Evolutionary conservation across 2,797 vertebrate genomes (phyloP), one percentile per base, ranked within the genome.

Genomic region (Toxotes lorentzi): DNA sequence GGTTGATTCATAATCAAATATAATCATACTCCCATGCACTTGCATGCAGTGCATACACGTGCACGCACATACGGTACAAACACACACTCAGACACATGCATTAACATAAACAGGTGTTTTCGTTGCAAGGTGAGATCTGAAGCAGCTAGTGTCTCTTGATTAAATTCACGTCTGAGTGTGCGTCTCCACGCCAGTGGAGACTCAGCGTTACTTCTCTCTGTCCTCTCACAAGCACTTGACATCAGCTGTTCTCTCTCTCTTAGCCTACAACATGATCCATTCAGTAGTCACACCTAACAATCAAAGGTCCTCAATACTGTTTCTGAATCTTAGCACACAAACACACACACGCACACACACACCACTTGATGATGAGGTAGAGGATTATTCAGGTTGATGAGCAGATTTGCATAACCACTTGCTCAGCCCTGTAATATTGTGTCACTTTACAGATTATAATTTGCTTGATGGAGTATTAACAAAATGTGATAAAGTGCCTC

Each of bases 371-470:
- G 64, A 79, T 80, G 72, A 82, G 68, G 73, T 63, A 30, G 65
- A 61, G 74, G 84, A 86, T 89, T 86, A 90, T 87, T 27, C 68
- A 70, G 81, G 76, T 73, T 76, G 85, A 90, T 85, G 68, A 86
- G 74, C 43, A 84, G 74, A 88, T 91, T 83, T 88, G 66, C 78
- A 86, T 78, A 79, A 76, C 73, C n/a, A 23, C 66, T 84, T 16
- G 12, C 64, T 79, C 68, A 73, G 58, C 68, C 71, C 60, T 58
- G 50, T 80, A 51, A 70, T 76, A 76, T 38, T 77, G 67, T 74
- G 77, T 90, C 82, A 84, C 78, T 90, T 78, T 53, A 78, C 50
- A 91, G 78, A 91, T 71, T 88, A 86, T 85, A 92, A 91, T 90
- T 79, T 90, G 35, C 61, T 75, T 91, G 88, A 93, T 90, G 83